Evolutionary conservation across 2,113 vertebrate genomes (phyloP), one percentile per base, ranked within the genome.

Genomic region (Ranitomeya imitator): DNA sequence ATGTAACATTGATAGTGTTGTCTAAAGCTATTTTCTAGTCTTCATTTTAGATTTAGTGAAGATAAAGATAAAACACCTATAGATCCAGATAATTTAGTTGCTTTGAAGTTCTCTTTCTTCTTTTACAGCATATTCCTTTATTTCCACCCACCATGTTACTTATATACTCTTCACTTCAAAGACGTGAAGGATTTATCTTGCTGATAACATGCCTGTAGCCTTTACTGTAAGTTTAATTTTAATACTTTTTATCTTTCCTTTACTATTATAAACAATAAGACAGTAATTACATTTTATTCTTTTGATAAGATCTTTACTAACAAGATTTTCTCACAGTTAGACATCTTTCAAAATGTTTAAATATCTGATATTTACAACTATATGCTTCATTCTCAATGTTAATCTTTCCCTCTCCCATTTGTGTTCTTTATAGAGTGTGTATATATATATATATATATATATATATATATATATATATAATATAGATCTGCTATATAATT

Each of bases 71-170:
- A 63, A 82, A 31, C 26, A 63, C 59, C 57, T 18, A 81, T 16
- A 18, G 59, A 80, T 45, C 37, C 61, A 65, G 23, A 45, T 83
- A 83, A 83, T 83, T 83, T 83, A 21, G 31, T 52, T 83, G 45
- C 80, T 83, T 83, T 83, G 80, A 83, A 83, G 80, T 65, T 83
- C 51, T 19, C 16, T 65, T 83, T 83, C 11, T 65, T 82, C 16
- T 63, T 19, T 45, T 82, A 10, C 26, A 61, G 26, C 59, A 82
- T 45, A 15, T 82, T 63, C 31, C 10, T 81, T 55, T 63, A 12
- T 81, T 63, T 81, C 55, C 26, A 61, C 59, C 26, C 37, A 61
- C 79, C 15, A 63, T 61, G 18, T 61, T 37, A 60, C 45, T 18
- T 81, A 82, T 63, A 63, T 65, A 65, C 60, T 65, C 60, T 21